Percentiles rank a stretch among this genome's conserved stretches.
Evolutionary conservation across 2,888 invertebrate species (phyloP).

Genomic region (Hyles lineata): DNA sequence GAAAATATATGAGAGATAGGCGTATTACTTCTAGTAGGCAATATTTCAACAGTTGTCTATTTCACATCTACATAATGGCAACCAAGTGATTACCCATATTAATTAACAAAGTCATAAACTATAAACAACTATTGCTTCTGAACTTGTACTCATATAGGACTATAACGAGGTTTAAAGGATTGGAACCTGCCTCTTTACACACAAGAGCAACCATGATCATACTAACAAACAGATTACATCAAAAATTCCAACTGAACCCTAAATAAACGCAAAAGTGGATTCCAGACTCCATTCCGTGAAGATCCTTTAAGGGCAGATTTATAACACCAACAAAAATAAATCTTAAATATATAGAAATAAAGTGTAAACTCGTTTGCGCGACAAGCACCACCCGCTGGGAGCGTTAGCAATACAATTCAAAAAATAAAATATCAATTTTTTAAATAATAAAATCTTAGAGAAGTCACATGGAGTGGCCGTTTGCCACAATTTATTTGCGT

Average conservation of each 20-base stretch:
- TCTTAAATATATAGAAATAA: slow-evolving; percentile 49
- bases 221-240: slow-evolving; percentile 24
- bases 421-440: slow-evolving; percentile 83
- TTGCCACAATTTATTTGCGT: slow-evolving; percentile 52
- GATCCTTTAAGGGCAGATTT: slow-evolving; percentile 59
- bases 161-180: not conserved
- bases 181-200: not conserved
- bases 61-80: too few species aligned
- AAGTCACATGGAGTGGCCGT: slow-evolving; percentile 75
- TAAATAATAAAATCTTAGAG: slow-evolving; percentile 83
- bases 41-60: too few species aligned
- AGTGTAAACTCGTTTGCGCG: slow-evolving; percentile 48
- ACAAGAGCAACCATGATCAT: slow-evolving; percentile 9
- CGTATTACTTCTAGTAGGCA: too few species aligned
- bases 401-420: slow-evolving; percentile 79
- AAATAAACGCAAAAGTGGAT: slow-evolving; percentile 54
- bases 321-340: slow-evolving; percentile 47
- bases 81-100: too few species aligned
- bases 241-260: slow-evolving; percentile 26
- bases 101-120: too few species aligned
- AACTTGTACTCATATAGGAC: too few species aligned
- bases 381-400: slow-evolving; percentile 71
- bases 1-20: too few species aligned
- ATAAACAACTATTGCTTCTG: too few species aligned
- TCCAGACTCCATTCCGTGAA: slow-evolving; percentile 73